Evolutionary conservation across 2,888 invertebrate genomes (phyloP).

Genomic region (Parelbella ahira): DNA sequence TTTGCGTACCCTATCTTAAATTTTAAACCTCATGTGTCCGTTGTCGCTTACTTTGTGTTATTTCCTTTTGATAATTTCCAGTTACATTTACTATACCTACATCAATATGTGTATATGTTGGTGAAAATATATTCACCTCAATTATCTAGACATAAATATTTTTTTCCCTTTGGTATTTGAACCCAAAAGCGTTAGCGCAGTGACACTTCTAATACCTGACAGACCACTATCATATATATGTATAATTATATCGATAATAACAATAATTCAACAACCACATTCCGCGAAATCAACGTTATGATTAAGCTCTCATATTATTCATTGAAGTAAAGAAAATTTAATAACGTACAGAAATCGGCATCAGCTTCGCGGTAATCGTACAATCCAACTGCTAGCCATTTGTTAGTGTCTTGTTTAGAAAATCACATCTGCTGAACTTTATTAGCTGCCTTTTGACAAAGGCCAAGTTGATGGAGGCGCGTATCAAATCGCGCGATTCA

Average conservation of each 20-base stretch:
- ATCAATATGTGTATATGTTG: too few relatives aligned
- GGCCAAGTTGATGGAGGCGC: slow-evolving; percentile 73
- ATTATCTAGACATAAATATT: too few relatives aligned
- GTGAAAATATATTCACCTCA: too few relatives aligned
- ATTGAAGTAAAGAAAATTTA: slow-evolving; percentile 22
- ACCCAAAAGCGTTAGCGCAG: too few relatives aligned
- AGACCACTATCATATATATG: too few relatives aligned
- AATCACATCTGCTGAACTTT: slow-evolving; percentile 78
- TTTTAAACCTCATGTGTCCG: too few relatives aligned
- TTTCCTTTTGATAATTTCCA: too few relatives aligned
- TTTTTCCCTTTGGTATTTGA: too few relatives aligned
- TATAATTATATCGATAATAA: not conserved
- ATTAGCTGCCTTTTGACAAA: slow-evolving; percentile 75
- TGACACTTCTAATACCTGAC: too few relatives aligned
- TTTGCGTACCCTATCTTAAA: too few relatives aligned
- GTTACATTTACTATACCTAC: too few relatives aligned
- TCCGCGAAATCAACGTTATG: slow-evolving; percentile 8
- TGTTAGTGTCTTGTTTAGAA: slow-evolving; percentile 76
- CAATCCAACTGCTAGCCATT: slow-evolving; percentile 53
- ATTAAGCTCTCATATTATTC: slow-evolving; percentile 19
- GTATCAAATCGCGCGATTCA: slow-evolving; percentile 75
- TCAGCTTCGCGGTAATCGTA: slow-evolving; percentile 8
- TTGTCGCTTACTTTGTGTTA: too few relatives aligned
- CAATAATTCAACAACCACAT: not conserved
- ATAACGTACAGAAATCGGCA: slow-evolving; percentile 13